Evolutionary conservation across 2,797 vertebrate genomes (phyloP).

Genomic region (Arnoldichthys spilopterus): DNA sequence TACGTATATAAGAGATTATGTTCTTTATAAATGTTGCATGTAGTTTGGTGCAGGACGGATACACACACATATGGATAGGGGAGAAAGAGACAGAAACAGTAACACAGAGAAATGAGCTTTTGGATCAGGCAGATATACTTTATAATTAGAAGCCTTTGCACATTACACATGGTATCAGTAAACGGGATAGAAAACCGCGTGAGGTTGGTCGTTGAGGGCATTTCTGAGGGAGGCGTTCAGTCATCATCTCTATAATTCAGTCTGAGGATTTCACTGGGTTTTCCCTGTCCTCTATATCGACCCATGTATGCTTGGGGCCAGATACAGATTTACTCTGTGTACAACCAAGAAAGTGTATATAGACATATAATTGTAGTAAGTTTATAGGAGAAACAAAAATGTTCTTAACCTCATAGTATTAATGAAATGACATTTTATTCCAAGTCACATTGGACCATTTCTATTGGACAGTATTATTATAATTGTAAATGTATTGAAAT

Average conservation of each 20-base stretch:
- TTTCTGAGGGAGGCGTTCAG: not conserved
- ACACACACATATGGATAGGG: not conserved
- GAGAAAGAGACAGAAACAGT: slow-evolving; percentile 33
- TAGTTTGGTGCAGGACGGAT: slow-evolving; percentile 25
- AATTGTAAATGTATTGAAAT: no score
- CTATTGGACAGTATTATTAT: no score
- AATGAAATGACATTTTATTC: no score
- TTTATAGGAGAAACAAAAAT: not conserved
- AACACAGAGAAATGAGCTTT: slow-evolving; percentile 17
- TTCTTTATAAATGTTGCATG: not conserved
- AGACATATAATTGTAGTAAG: no score
- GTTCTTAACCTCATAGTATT: no score
- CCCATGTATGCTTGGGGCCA: not conserved
- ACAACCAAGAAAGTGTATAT: not conserved
- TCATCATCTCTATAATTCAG: slow-evolving; percentile 8
- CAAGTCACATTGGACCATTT: no score
- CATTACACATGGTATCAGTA: slow-evolving; percentile 23
- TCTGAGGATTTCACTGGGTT: slow-evolving; percentile 13
- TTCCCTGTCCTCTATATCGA: not conserved
- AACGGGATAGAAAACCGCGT: not conserved
- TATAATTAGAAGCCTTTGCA: not conserved
- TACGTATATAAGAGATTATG: not conserved
- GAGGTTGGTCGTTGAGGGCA: no score
- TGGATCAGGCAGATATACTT: not conserved
- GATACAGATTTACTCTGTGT: not conserved